Evolutionary conservation across 2,113 vertebrate genomes (phyloP).

Genomic region (Paracanthobrama guichenoti): DNA sequence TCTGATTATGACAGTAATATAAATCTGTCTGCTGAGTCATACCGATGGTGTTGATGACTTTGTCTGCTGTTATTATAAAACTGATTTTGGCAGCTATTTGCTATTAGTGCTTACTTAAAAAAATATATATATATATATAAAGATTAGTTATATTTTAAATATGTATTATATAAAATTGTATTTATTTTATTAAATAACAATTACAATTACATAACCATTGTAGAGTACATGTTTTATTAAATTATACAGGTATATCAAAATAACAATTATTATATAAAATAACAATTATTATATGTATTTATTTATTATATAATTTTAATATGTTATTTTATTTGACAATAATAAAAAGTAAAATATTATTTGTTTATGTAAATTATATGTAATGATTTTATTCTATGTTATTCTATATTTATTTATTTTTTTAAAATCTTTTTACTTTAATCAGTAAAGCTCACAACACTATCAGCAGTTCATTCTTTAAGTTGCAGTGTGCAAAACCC

Average conservation of each 20-base stretch:
- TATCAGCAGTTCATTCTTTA: too few relatives aligned
- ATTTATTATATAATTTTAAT: background rate
- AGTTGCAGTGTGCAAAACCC: too few relatives aligned
- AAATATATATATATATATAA: background rate
- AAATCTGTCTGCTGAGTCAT: background rate
- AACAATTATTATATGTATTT: background rate
- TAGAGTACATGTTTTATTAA: background rate
- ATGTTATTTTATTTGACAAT: too few relatives aligned
- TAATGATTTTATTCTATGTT: background rate
- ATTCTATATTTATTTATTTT: background rate
- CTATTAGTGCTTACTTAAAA: background rate
- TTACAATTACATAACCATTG: background rate
- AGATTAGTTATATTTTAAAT: background rate
- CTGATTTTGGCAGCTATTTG: background rate
- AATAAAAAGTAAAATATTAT: too few relatives aligned
- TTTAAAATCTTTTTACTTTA: too few relatives aligned
- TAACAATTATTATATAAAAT: background rate
- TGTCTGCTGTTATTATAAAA: background rate
- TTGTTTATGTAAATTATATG: background rate
- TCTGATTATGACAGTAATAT: conserved; percentile 1
- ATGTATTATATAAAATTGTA: background rate
- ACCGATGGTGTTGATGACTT: background rate
- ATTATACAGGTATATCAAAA: background rate
- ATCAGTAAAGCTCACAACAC: too few relatives aligned
- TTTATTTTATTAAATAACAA: background rate